phyloP scores from a whole-genome alignment of 1,140 invertebrate species.

The Diachasmimorpha longicaudata region DNA sequence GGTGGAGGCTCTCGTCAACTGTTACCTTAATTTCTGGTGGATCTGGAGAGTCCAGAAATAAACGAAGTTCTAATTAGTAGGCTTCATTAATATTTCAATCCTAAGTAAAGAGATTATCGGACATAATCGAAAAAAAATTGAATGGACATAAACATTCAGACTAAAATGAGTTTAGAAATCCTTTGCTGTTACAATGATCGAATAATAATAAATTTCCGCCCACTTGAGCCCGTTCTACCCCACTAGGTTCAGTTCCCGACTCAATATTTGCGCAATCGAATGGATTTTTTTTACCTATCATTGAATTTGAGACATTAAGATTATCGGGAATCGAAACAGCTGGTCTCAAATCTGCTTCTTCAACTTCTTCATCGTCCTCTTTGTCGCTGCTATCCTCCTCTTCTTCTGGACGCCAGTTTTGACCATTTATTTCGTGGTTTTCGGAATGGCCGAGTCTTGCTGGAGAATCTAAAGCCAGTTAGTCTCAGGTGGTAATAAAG shows the following conservation, averaged over 20 bases:
- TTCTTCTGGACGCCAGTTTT: constrained; percentile 12
- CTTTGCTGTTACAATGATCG: too few relatives aligned
- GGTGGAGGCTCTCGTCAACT: constrained; percentile 23
- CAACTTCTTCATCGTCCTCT: constrained; percentile 30
- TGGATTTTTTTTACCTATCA: not conserved
- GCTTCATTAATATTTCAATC: too few relatives aligned
- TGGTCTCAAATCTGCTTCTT: constrained; percentile 16
- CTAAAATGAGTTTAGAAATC: too few relatives aligned
- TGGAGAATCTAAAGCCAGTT: not conserved
- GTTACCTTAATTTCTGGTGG: constrained; percentile 25
- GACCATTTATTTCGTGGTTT: constrained; percentile 21
- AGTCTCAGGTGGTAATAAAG: not conserved
- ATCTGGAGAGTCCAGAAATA: not conserved
- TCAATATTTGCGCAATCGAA: too few relatives aligned
- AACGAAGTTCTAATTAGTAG: too few relatives aligned
- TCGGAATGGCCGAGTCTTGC: not conserved
- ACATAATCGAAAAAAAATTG: too few relatives aligned
- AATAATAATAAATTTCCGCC: too few relatives aligned
- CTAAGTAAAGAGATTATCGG: too few relatives aligned
- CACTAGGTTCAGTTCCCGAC: too few relatives aligned
- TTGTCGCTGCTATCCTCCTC: constrained; percentile 25
- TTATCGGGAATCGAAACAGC: not conserved
- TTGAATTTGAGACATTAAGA: not conserved
- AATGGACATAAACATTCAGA: too few relatives aligned
- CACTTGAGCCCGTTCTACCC: too few relatives aligned